Percentiles rank a stretch among this genome's conserved stretches.
Conservation (phyloP, 2,797 vertebrate species). For the Molossus molossus region DNA sequence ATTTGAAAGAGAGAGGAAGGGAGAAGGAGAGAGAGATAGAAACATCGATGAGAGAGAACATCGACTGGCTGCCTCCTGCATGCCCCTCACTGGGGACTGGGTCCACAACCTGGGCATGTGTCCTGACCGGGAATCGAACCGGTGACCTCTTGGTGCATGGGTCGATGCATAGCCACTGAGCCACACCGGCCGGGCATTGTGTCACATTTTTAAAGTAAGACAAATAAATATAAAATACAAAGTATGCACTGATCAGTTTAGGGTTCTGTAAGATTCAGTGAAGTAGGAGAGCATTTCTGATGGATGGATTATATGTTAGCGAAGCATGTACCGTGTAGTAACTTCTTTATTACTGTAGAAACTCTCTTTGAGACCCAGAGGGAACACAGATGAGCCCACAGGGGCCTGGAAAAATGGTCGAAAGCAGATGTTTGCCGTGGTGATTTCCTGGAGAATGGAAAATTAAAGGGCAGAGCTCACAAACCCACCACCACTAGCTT, state of each 20-base stretch:
- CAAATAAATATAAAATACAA: constrained; percentile 16
- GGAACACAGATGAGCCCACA: constrained; percentile 52
- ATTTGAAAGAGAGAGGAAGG: too few species aligned
- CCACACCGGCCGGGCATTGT: too few species aligned
- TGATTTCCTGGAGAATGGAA: constrained; percentile 82
- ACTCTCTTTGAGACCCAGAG: constrained; percentile 65
- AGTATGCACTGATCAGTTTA: not conserved
- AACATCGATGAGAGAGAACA: too few species aligned
- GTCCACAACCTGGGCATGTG: too few species aligned
- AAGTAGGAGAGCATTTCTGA: not conserved
- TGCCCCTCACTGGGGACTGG: too few species aligned
- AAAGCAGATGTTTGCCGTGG: constrained; percentile 78
- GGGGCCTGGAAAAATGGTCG: not conserved
- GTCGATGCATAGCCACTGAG: too few species aligned
- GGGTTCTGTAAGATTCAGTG: not conserved
- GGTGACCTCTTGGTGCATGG: too few species aligned
- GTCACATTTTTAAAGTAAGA: not conserved
- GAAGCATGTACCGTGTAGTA: not conserved
- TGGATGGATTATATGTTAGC: not conserved
- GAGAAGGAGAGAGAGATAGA: too few species aligned
- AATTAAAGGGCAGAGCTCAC: constrained; percentile 83
- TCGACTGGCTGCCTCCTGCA: too few species aligned
- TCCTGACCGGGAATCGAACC: too few species aligned
- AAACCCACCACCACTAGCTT: constrained; percentile 35
- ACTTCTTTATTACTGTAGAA: constrained; percentile 48